Percentiles rank a stretch among this genome's conserved stretches.
phyloP scores from a whole-genome alignment of 2,113 vertebrate species.

The Sterrhoptilus dennistouni region DNA sequence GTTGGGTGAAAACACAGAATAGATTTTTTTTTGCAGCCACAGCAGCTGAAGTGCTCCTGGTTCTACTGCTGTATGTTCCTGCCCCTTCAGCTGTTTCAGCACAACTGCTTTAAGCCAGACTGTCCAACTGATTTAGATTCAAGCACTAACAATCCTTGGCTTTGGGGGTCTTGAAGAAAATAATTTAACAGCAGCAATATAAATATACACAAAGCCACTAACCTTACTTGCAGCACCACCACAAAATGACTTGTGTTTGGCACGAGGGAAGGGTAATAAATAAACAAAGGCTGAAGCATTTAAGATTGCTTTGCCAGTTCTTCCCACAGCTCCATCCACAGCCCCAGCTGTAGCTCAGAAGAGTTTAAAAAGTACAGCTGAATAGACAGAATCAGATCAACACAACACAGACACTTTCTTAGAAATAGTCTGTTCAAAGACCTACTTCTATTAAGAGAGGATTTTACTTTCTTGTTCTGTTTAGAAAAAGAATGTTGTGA shows the following conservation, averaged over 20 bases:
- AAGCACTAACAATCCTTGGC: neutral
- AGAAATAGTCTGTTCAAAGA: neutral
- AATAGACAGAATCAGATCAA: neutral
- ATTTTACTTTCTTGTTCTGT: neutral
- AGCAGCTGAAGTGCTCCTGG: neutral
- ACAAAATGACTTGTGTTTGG: neutral
- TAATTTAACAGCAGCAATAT: neutral
- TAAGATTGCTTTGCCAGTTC: neutral
- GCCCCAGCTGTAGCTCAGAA: neutral
- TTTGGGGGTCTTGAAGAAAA: neutral
- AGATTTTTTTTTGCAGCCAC: neutral
- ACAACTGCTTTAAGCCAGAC: neutral
- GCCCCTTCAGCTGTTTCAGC: neutral
- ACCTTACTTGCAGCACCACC: neutral
- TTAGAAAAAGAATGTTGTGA: neutral
- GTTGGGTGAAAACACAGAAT: neutral
- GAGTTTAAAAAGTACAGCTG: neutral
- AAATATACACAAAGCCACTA: neutral
- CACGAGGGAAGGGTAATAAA: neutral
- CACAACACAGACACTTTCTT: neutral
- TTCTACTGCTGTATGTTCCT: neutral
- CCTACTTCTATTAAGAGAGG: neutral
- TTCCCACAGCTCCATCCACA: neutral
- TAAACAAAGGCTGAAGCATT: neutral
- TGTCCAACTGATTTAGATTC: neutral